Conservation (phyloP, 2,113 vertebrate species). For the Solenodon paradoxus region DNA sequence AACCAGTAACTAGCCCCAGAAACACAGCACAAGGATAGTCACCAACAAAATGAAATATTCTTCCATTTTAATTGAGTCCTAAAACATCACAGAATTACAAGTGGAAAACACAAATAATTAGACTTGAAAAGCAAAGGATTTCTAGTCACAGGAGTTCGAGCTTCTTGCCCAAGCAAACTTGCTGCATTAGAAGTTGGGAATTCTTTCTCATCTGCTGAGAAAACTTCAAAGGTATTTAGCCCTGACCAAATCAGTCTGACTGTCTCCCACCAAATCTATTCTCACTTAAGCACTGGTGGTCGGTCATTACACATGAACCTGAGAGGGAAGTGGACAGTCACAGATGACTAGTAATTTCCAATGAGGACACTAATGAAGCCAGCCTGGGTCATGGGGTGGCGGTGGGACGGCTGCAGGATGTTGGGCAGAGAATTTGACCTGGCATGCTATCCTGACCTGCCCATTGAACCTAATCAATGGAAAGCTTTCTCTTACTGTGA, state of each 20-base stretch:
- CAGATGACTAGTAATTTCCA: background rate
- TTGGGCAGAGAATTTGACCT: background rate
- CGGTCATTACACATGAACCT: background rate
- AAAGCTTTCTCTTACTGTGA: background rate
- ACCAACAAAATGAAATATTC: background rate
- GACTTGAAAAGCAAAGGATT: background rate
- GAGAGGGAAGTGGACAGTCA: background rate
- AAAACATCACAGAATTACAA: background rate
- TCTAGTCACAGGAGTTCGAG: background rate
- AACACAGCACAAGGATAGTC: background rate
- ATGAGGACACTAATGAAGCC: background rate
- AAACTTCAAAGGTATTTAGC: background rate
- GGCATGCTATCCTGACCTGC: background rate
- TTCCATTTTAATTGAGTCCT: conserved; percentile 14
- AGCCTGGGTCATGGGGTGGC: background rate
- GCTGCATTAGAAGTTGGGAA: background rate
- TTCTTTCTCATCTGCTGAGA: background rate
- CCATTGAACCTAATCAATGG: conserved; percentile 49
- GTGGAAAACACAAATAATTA: background rate
- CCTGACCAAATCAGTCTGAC: background rate
- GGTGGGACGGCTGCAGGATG: background rate
- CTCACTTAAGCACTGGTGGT: background rate
- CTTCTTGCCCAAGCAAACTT: background rate
- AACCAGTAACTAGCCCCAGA: conserved; percentile 9
- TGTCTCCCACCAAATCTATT: background rate